These are phyloP conservation scores for Antitype chi DNA, from an alignment of 2,888 invertebrate genomes.

Conservation along the genomic window DNA sequence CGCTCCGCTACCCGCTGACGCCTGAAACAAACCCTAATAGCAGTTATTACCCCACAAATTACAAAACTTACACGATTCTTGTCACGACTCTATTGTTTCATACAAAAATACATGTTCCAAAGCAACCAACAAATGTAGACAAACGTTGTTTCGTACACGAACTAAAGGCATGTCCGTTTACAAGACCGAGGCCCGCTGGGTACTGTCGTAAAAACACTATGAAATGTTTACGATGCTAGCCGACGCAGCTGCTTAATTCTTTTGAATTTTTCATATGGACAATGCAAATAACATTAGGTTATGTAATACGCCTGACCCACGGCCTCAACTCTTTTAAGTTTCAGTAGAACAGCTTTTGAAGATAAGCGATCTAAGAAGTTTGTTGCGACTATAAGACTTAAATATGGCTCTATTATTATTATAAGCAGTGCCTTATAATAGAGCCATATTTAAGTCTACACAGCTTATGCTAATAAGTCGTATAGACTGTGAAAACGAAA, in stretches of 20 bases:
- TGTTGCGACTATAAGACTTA: constrained; percentile 12
- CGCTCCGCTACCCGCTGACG: constrained; percentile 3
- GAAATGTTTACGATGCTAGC: constrained; percentile 79
- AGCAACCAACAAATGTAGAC: constrained; percentile 66
- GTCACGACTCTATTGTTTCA: constrained; percentile 63
- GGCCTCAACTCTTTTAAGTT: constrained; percentile 35
- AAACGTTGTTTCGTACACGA: constrained; percentile 65
- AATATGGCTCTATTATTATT: constrained; percentile 53
- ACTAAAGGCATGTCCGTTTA: constrained; percentile 70
- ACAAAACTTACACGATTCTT: constrained; percentile 59
- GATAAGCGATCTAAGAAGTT: constrained; percentile 44
- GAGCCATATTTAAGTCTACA: too few species aligned
- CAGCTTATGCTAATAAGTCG: too few species aligned
- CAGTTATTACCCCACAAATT: constrained; percentile 51
- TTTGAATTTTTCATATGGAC: constrained; percentile 76
- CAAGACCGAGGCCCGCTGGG: constrained; percentile 70
- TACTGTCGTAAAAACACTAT: constrained; percentile 80
- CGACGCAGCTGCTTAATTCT: constrained; percentile 76
- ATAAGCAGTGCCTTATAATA: background rate
- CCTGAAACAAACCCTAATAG: constrained; percentile 29
- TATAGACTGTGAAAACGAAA: background rate
- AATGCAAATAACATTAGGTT: constrained; percentile 69
- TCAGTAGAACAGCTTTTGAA: constrained; percentile 22
- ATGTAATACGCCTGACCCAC: constrained; percentile 55
- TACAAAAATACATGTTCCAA: constrained; percentile 65